A percentile compares a stretch with the other conserved stretches of the same genome.
Evolutionary conservation across 2,888 invertebrate genomes (phyloP).

Genomic region (Petrolisthes manimaculis): DNA sequence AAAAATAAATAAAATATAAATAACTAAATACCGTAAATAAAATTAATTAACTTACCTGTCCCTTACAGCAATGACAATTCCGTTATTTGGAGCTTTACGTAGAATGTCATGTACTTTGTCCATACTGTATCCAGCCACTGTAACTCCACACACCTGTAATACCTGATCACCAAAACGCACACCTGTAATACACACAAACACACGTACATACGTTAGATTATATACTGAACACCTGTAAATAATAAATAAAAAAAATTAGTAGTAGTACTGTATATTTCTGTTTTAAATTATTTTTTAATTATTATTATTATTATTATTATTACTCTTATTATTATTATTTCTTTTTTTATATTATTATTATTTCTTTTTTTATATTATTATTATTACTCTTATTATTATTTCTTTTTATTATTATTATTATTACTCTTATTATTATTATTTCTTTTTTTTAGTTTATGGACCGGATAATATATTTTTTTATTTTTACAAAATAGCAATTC

Average conservation of each 20-base stretch:
- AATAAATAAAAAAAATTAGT: background rate
- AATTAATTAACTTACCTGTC: conserved; percentile 60
- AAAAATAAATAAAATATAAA: background rate
- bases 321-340: background rate
- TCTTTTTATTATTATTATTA: background rate
- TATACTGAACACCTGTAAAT: too few species aligned
- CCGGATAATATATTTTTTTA: too few species aligned
- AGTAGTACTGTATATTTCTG: too few species aligned
- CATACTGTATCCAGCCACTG: conserved; percentile 87
- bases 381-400: too few species aligned
- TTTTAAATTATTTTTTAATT: too few species aligned
- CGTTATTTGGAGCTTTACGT: conserved; percentile 80
- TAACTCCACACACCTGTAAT: conserved; percentile 83
- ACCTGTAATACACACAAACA: conserved; percentile 71
- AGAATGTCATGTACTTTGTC: conserved; percentile 84
- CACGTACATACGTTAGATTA: too few species aligned
- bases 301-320: too few species aligned
- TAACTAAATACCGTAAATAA: too few species aligned
- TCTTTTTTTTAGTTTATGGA: too few species aligned
- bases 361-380: too few species aligned
- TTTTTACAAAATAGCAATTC: too few species aligned
- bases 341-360: background rate
- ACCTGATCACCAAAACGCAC: conserved; percentile 93
- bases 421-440: too few species aligned
- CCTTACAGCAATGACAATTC: conserved; percentile 79